A percentile compares a stretch with the other conserved stretches of the same genome.
Evolutionary conservation across 2,888 invertebrate species (phyloP).

Genomic region (Pseudococcus viburni): DNA sequence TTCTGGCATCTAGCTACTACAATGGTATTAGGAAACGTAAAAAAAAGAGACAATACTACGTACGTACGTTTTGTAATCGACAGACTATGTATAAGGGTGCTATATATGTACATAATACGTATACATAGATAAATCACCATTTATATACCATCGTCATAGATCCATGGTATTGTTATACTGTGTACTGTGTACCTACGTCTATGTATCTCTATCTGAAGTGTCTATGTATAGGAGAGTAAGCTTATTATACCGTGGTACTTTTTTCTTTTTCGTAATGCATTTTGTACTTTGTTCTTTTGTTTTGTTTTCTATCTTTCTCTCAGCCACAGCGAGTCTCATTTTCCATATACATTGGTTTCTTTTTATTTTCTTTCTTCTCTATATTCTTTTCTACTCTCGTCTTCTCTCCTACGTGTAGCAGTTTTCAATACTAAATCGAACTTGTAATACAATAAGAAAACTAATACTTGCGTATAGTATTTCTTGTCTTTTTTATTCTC

Average conservation of each 20-base stretch:
- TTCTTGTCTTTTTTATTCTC: not conserved
- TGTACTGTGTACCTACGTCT: not conserved
- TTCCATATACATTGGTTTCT: not conserved
- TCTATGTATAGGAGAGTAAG: no score
- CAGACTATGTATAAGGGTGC: not conserved
- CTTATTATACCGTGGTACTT: conserved; percentile 10
- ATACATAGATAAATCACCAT: conserved; percentile 28
- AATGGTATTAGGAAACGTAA: not conserved
- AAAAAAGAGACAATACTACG: not conserved
- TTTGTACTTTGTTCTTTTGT: conserved; percentile 8
- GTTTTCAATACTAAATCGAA: not conserved
- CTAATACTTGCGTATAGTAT: conserved; percentile 1
- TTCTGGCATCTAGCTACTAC: not conserved
- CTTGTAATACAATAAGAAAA: conserved; percentile 37
- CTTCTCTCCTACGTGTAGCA: not conserved
- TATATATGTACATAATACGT: not conserved
- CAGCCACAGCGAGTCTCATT: not conserved
- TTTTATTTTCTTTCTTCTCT: not conserved
- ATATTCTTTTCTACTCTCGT: not conserved
- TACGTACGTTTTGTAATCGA: not conserved
- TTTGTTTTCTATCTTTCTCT: not conserved
- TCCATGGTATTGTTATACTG: not conserved
- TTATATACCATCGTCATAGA: conserved; percentile 8
- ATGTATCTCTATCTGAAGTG: no score
- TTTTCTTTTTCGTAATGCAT: conserved; percentile 20